These are phyloP conservation scores for Hylomyscus alleni DNA, from an alignment of 2,797 vertebrate species.

Conservation along the genomic window DNA sequence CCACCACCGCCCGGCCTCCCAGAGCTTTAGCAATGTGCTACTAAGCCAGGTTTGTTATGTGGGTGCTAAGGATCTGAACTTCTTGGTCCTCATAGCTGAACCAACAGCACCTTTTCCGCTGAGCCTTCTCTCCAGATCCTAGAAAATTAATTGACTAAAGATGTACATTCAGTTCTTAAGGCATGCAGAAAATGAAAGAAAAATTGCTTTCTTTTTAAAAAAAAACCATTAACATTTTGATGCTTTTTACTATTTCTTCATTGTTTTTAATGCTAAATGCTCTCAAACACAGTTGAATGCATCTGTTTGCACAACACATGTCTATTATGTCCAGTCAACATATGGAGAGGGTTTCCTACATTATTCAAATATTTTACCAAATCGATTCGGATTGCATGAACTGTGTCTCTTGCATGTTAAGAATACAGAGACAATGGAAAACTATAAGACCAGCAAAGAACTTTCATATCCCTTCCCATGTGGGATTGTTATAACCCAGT, in stretches of 20 bases:
- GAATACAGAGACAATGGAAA: constrained; percentile 8
- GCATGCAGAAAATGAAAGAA: constrained; percentile 34
- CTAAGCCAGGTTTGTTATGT: neutral
- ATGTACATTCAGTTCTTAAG: constrained; percentile 16
- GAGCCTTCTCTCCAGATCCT: neutral
- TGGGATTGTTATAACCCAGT: neutral
- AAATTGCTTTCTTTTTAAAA: neutral
- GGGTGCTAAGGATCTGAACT: neutral
- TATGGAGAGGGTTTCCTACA: neutral
- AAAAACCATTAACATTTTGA: neutral
- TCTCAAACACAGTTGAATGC: neutral
- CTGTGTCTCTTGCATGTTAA: neutral
- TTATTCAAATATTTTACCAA: constrained; percentile 42
- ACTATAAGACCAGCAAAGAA: neutral
- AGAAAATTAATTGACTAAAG: constrained; percentile 41
- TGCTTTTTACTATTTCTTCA: neutral
- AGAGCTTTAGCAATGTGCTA: neutral
- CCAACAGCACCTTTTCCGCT: neutral
- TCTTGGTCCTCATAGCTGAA: neutral
- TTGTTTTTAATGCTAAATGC: neutral
- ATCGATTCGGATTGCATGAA: neutral
- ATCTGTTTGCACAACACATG: neutral
- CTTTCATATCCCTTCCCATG: neutral
- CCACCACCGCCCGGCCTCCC: too few relatives aligned
- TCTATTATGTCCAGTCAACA: neutral